Evolutionary conservation across 2,797 vertebrate genomes (phyloP).

Genomic region (Falco naumanni): DNA sequence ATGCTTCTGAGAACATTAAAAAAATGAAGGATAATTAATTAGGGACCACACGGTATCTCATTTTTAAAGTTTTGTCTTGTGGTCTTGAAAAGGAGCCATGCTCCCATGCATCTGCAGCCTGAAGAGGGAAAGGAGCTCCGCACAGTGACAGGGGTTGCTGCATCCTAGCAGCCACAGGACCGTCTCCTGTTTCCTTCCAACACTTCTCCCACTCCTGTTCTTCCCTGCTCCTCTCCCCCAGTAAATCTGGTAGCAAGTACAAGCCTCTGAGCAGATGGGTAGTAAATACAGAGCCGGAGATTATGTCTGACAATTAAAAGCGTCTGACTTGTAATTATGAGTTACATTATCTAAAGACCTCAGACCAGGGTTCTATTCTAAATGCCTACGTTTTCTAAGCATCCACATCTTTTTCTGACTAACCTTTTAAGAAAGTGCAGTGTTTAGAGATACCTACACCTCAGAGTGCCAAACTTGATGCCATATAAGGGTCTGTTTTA

Average conservation of each 20-base stretch:
- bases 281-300: slow-evolving; percentile 52
- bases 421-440: slow-evolving; percentile 25
- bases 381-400: background rate
- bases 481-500: slow-evolving; percentile 38
- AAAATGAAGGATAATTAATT: background rate
- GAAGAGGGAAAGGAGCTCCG: background rate
- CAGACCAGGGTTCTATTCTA: background rate
- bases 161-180: background rate
- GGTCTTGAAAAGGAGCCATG: background rate
- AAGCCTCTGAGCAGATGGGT: slow-evolving; percentile 50
- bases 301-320: slow-evolving; percentile 54
- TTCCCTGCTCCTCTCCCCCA: slow-evolving; percentile 30
- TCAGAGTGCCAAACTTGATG: background rate
- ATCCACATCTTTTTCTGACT: background rate
- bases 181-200: slow-evolving; percentile 24
- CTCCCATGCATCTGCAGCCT: background rate
- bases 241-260: slow-evolving; percentile 51
- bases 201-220: slow-evolving; percentile 56
- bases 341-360: slow-evolving; percentile 20
- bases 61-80: background rate
- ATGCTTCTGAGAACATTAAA: background rate
- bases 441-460: slow-evolving; percentile 1
- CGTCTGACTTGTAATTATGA: slow-evolving; percentile 2
- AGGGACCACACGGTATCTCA: background rate
- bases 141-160: background rate